Base-by-base conservation (phyloP, 2,797 vertebrate species). In the Crax fasciolata region DNA sequence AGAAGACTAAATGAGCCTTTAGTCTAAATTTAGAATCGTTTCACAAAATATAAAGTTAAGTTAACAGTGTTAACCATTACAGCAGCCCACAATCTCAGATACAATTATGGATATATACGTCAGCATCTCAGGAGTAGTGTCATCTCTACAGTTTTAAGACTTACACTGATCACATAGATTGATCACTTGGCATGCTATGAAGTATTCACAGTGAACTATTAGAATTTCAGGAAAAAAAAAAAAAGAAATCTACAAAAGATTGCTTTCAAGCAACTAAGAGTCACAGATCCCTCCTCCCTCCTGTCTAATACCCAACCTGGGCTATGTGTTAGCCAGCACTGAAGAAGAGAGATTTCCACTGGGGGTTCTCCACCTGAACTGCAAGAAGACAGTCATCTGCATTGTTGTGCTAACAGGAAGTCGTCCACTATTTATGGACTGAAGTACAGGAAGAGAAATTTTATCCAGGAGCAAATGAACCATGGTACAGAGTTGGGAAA, bases 61-160 rank as follows among this genome's bases (percentile, higher is more conserved):
- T 38, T 71, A 54, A 18, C 9, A 24, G n/a, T 25, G 55, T 57
- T 46, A 28, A 77, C 35, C 15, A 6, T 44, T 54, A 43, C 17
- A 65, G 24, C 30, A 59, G 13, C 28, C 19, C 27, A 63, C 44
- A 23, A 9, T 27, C 44, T 44, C 25, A 9, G 9, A 19, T 30
- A 49, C 10, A 28, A 39, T 13, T 15, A 39, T 21, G 11, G 11
- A 35, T 19, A 19, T 1, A 32, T 0, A 44, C 0, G 1, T 49
- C 25, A 46, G 41, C 39, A 55, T 55, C 39, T 57, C 28, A 24
- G 55, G n/a, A 54, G 32, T 38, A 46, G 13, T 7, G 4, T 54
- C 57, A 71, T 48, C 23, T 51, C 72, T 77, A 35, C 13, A 57
- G 32, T 13, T 90, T n/a, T 38, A 63, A 68, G 43, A 35, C 39